A percentile compares a stretch with the other conserved stretches of the same genome.
Evolutionary conservation across 2,888 invertebrate species (phyloP).

Genomic region (Pelosia muscerda): DNA sequence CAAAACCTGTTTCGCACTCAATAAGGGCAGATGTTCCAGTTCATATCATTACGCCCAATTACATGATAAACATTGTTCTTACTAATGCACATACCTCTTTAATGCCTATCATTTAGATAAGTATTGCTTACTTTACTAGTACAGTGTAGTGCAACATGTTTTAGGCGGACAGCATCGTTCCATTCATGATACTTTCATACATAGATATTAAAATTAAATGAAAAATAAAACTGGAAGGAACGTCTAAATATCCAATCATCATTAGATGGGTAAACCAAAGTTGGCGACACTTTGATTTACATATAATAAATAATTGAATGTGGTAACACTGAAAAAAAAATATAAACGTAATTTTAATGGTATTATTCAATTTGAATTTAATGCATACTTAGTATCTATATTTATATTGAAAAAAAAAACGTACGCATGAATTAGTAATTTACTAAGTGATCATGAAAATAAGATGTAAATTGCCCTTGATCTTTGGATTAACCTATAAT

Average conservation of each 20-base stretch:
- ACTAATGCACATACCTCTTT: neutral
- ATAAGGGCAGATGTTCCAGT: slow-evolving; percentile 29
- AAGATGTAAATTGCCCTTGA: no score
- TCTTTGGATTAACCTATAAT: no score
- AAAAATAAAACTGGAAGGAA: neutral
- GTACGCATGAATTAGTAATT: neutral
- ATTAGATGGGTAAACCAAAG: neutral
- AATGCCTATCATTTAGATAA: neutral
- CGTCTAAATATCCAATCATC: slow-evolving; percentile 2
- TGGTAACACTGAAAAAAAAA: neutral
- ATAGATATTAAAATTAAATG: neutral
- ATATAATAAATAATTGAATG: neutral
- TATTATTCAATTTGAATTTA: neutral
- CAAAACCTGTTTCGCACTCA: slow-evolving; percentile 31
- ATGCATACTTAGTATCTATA: neutral
- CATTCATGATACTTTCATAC: neutral
- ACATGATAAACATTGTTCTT: slow-evolving; percentile 18
- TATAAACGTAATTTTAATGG: neutral
- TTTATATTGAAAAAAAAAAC: neutral
- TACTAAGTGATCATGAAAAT: no score
- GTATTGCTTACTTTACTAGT: neutral
- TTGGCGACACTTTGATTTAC: neutral
- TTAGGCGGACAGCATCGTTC: neutral
- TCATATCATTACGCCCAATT: slow-evolving; percentile 13
- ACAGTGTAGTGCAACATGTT: no score